These are phyloP conservation scores for Myiopsitta monachus DNA, from an alignment of 2,113 vertebrate species.

Conservation along the genomic window DNA sequence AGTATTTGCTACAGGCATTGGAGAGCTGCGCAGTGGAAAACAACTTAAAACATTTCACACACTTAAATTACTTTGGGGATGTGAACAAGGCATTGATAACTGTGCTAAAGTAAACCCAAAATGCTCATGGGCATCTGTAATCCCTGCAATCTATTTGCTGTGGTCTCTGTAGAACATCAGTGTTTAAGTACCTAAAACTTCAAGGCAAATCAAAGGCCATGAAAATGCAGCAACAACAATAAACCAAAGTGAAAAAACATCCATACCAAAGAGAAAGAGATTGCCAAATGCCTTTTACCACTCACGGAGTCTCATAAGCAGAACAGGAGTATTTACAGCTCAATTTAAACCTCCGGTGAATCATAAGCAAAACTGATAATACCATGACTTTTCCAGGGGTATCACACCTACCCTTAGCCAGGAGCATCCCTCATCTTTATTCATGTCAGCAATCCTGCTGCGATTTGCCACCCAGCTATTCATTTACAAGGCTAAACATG, in stretches of 20 bases:
- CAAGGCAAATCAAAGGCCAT: not conserved
- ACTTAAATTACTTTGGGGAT: not conserved
- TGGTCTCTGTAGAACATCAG: not conserved
- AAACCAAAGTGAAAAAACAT: not conserved
- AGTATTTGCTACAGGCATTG: not conserved
- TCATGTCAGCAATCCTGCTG: not conserved
- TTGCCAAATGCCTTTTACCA: not conserved
- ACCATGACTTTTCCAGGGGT: not conserved
- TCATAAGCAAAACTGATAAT: not conserved
- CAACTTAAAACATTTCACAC: not conserved
- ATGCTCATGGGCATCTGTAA: not conserved
- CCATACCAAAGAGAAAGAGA: not conserved
- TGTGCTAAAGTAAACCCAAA: not conserved
- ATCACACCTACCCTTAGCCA: not conserved
- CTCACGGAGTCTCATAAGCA: not conserved
- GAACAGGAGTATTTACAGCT: not conserved
- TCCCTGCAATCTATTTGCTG: not conserved
- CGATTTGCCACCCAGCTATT: not conserved
- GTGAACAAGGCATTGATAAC: not conserved
- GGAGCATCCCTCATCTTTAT: not conserved
- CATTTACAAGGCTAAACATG: not conserved
- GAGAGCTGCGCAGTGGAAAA: not conserved
- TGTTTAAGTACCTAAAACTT: not conserved
- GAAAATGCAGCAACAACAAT: not conserved
- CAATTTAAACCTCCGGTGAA: not conserved